Base-by-base conservation (phyloP, 64 coral and sea anemone genomes). In the Montipora capricornis region DNA sequence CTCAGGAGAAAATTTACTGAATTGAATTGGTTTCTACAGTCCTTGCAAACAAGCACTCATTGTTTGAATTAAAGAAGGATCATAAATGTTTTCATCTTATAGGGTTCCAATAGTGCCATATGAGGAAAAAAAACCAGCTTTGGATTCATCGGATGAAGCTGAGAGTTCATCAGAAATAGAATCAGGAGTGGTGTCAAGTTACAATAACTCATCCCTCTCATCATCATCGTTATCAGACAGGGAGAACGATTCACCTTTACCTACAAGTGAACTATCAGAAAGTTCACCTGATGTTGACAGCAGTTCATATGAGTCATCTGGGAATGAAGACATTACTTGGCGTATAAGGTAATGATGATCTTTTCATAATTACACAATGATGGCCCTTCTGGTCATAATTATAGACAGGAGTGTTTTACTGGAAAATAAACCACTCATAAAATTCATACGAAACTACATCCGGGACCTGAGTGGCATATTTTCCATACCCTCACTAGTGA, bases 211-310 rank as follows among this genome's bases (percentile, higher is more conserved):
- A 47, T 67, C 81, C 68, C 47, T 24, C 16, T 83, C 24, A 66
- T 83, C 51, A 47, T 55, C 58, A 6, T 83, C 80, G 20, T 53
- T 46, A 37, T 55, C 78, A 22, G 59, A 68, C 24, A 67, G 81
- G 22, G 58, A 68, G 1, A 84, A 60, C 68, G 81, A 84, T 49
- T 84, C 81, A 47, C 81, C 81, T 8, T 5, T 84, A 47, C 81
- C 81, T 47, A 84, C 81, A 19, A 84, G 81, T 67, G 81, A 84
- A 84, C 26, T 84, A 29, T 84, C 81, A 17, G 81, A 84, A 14
- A 84, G 81, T 58, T 68, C 81, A 6, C n/a, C 16, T n/a, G 29
- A 68, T 37, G 16, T 61, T 4, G 5, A 68, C 10, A 84, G 50
- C 49, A 80, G 81, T 47, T 47, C 81, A 47, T 62, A 84, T 47